Evolutionary conservation across 2,113 vertebrate genomes (phyloP), one percentile per base, ranked within the genome.

Genomic region (Actenoides lindsayi): DNA sequence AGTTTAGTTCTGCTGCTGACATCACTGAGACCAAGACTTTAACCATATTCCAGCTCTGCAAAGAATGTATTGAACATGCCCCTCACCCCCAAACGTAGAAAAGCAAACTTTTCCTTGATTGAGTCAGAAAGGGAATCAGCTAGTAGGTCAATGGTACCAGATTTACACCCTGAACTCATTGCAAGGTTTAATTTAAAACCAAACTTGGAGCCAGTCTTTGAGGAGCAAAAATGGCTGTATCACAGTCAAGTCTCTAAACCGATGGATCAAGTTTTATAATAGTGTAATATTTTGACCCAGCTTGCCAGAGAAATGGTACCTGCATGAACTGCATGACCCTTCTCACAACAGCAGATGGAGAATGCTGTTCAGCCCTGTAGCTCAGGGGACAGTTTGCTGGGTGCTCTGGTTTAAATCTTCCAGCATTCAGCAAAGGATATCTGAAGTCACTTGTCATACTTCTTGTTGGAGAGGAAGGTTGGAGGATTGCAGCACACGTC

Each of bases 311-410:
- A 84, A 87, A 65, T 21, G 16, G 30, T 79, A 64, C 19, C 30
- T 80, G 48, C 21, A 31, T 23, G 33, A 60, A 50, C 15, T 79
- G 27, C 23, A 5, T 25, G 33, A 28, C 24, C 35, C 39, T 81
- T 78, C n/a, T 77, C 10, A 8, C 17, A 59, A 44, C 4, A 51
- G 9, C 3, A 4, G 25, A 69, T 12, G 23, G 24, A 80, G 33
- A 80, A 54, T 0, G 0, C 20, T 3, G 1, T 31, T 50, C 79
- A 71, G 37, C 30, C 35, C 14, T 25, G 12, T 27, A 60, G 53
- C 15, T 39, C 79, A 51, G 39, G 33, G 10, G 10, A 13, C 0
- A 0, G 57, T 48, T 69, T 76, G 11, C 35, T 83, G 19, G 70
- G 18, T 42, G 88, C 27, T 69, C 48, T 71, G 21, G 16, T 85